Conservation (phyloP, 2,888 invertebrate species). For the Pyrrhosoma nymphula region DNA sequence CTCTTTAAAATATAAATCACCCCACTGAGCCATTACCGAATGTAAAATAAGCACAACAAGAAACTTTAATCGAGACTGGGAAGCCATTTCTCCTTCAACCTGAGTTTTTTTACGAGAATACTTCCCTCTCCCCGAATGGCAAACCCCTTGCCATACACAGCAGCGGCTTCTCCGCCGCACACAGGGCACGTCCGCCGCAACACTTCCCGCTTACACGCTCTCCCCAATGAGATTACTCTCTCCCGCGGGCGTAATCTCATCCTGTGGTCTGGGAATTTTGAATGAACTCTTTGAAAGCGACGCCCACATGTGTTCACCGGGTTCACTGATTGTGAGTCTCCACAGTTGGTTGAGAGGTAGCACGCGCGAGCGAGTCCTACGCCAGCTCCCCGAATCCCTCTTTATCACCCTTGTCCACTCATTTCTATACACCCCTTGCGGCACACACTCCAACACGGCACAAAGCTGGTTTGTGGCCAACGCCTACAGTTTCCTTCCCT, state of each 20-base stretch:
- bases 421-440: too few relatives aligned
- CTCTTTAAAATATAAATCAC: neutral
- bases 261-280: neutral
- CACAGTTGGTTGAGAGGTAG: too few relatives aligned
- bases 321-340: too few relatives aligned
- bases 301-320: neutral
- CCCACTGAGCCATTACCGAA: neutral
- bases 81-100: neutral
- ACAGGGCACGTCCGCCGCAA: neutral
- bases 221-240: neutral
- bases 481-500: too few relatives aligned
- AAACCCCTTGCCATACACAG: too few relatives aligned
- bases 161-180: neutral
- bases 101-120: neutral
- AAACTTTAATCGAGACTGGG: neutral
- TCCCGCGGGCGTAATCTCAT: constrained; percentile 2
- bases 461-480: too few relatives aligned
- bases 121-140: neutral
- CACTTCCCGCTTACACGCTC: neutral
- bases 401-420: too few relatives aligned
- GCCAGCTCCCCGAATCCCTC: too few relatives aligned
- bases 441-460: too few relatives aligned
- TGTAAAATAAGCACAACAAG: neutral
- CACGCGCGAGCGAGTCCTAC: too few relatives aligned
- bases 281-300: neutral